Evolutionary conservation across 2,113 vertebrate genomes (phyloP).

Genomic region (Callorhinus ursinus): DNA sequence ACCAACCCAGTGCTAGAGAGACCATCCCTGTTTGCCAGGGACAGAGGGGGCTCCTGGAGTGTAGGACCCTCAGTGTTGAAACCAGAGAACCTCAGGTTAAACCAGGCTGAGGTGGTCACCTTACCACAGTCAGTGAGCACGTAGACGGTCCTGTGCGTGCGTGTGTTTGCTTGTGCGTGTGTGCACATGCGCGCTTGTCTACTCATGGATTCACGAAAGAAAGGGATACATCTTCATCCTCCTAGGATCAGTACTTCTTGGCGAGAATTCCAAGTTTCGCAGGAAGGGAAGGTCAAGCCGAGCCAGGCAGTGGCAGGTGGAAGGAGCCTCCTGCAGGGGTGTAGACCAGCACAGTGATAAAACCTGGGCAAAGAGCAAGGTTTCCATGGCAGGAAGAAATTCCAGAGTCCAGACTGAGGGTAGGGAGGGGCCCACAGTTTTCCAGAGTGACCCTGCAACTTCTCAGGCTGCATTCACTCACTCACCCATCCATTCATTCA

Average conservation of each 20-base stretch:
- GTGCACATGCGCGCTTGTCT: neutral
- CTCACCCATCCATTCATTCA: neutral
- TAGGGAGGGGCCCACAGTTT: neutral
- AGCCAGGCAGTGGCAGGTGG: neutral
- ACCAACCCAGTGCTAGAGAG: neutral
- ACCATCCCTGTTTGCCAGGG: neutral
- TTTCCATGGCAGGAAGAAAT: neutral
- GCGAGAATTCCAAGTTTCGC: neutral
- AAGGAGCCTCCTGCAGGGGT: neutral
- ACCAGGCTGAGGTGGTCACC: no score
- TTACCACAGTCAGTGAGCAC: neutral
- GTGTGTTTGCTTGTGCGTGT: no score
- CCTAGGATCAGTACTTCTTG: neutral
- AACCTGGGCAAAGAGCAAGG: conserved; percentile 49
- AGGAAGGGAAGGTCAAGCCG: neutral
- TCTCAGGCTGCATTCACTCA: neutral
- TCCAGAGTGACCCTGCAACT: neutral
- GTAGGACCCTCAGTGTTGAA: neutral
- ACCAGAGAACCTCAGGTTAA: neutral
- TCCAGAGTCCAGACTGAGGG: neutral
- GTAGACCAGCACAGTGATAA: neutral
- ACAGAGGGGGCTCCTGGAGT: neutral
- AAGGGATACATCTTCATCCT: neutral
- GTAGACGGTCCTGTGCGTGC: neutral
- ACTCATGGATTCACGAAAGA: neutral